Conservation (phyloP, 53 echinoderm and acorn worm species). For the Henricia sp. region DNA sequence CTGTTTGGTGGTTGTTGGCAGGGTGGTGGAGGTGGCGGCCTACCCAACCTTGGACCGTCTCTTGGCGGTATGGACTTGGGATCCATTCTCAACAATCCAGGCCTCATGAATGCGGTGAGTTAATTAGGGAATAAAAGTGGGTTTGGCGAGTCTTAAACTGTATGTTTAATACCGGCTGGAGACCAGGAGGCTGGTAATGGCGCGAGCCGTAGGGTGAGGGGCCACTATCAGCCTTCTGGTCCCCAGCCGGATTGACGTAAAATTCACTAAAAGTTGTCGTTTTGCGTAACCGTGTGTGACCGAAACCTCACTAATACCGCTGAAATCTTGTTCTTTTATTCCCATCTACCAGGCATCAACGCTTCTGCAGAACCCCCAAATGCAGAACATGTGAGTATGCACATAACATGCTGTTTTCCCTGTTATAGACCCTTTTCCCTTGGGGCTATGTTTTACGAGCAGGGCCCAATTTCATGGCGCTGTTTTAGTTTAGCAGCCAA, state of each 20-base stretch:
- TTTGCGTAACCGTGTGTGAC: too few relatives aligned
- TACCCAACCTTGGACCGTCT: conserved; percentile 62
- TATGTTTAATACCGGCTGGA: too few relatives aligned
- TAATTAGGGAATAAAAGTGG: background rate
- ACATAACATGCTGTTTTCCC: background rate
- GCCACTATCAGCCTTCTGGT: too few relatives aligned
- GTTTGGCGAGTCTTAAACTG: too few relatives aligned
- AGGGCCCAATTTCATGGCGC: too few relatives aligned
- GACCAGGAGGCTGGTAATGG: too few relatives aligned
- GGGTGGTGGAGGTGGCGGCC: conserved; percentile 53
- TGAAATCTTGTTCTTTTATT: conserved; percentile 10
- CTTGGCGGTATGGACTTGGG: conserved; percentile 90
- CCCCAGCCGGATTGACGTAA: too few relatives aligned
- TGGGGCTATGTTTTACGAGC: too few relatives aligned
- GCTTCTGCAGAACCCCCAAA: conserved; percentile 90
- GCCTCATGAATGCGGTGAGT: conserved; percentile 97
- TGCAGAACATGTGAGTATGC: conserved; percentile 94
- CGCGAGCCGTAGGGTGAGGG: too few relatives aligned
- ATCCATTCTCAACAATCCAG: conserved; percentile 86
- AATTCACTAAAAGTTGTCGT: too few relatives aligned
- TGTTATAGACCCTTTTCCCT: too few relatives aligned
- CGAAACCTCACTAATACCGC: too few relatives aligned
- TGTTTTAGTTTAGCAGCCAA: background rate
- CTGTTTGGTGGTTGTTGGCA: background rate
- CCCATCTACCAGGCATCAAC: conserved; percentile 76